Conservation (phyloP, 2,113 vertebrate genomes). For the Irena cyanogastra region DNA sequence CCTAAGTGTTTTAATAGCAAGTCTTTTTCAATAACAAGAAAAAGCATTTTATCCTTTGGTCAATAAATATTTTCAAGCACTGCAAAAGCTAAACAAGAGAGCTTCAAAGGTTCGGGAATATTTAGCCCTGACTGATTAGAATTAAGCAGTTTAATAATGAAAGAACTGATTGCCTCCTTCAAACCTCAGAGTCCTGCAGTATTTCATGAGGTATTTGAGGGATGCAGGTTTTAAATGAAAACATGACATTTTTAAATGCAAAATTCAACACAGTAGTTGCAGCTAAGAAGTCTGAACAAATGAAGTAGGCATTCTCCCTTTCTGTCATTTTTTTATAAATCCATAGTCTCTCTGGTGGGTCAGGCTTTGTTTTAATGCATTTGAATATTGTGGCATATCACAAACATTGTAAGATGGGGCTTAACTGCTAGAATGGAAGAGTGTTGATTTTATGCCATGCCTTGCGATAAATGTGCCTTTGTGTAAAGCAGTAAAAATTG, state of each 20-base stretch:
- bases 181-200: neutral
- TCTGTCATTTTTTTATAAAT: neutral
- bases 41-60: neutral
- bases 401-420: neutral
- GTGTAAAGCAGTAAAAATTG: conserved; percentile 23
- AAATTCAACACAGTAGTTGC: neutral
- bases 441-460: conserved; percentile 19
- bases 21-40: neutral
- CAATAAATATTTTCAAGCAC: neutral
- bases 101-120: neutral
- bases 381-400: neutral
- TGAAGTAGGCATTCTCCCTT: neutral
- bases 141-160: neutral
- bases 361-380: neutral
- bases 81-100: neutral
- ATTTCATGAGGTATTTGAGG: neutral
- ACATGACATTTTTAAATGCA: neutral
- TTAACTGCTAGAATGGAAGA: neutral
- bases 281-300: neutral
- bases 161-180: neutral
- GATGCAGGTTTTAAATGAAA: neutral
- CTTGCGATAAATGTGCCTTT: neutral
- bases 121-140: neutral
- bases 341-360: neutral
- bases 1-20: neutral